phyloP scores from a whole-genome alignment of 2,113 vertebrate species.

The Alligator mississippiensis region DNA sequence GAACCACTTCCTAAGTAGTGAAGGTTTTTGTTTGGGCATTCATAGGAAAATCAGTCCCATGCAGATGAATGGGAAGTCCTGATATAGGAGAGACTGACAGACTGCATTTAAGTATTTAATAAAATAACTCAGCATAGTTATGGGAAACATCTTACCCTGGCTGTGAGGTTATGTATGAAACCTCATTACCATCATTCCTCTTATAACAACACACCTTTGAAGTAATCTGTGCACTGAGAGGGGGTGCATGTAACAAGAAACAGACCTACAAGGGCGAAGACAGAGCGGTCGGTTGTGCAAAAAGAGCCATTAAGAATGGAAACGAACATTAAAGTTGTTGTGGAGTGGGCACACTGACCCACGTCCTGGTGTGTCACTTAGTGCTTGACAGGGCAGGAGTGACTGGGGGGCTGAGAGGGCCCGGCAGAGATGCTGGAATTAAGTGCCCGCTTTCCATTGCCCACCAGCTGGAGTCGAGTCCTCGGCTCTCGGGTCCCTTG shows the following conservation, averaged over 20 bases:
- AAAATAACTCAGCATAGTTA: background rate
- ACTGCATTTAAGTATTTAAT: background rate
- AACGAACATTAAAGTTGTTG: background rate
- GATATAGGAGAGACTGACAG: background rate
- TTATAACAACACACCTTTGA: background rate
- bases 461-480: background rate
- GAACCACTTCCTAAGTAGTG: background rate
- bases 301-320: background rate
- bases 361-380: background rate
- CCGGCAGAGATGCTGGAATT: background rate
- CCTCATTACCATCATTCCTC: background rate
- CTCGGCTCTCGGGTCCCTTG: background rate
- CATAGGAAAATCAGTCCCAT: background rate
- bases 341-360: fast-evolving
- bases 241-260: fast-evolving
- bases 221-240: background rate
- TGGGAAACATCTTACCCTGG: background rate
- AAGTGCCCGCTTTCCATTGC: background rate
- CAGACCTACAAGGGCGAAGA: background rate
- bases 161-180: background rate
- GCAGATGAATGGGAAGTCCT: background rate
- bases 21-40: background rate
- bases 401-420: background rate
- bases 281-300: slow-evolving; percentile 13
- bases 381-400: background rate